Evolutionary conservation across 1,140 invertebrate genomes (phyloP).

Genomic region (Drosophila ambigua): DNA sequence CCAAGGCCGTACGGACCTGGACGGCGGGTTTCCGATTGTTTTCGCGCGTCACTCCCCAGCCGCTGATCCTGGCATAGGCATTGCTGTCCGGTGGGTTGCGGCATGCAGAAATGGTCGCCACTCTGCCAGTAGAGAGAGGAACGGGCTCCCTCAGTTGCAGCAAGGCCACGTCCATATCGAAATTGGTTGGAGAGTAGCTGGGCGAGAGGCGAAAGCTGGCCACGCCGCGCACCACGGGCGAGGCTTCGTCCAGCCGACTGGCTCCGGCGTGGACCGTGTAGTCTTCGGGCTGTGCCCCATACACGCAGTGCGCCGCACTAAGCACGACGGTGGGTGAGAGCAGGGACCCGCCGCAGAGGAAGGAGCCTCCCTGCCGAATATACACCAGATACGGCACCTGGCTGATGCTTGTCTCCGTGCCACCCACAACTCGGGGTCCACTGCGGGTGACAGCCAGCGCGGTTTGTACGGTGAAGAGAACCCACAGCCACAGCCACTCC

Average conservation of each 20-base stretch:
- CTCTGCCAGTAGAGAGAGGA: conserved; percentile 27
- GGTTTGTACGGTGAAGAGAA: conserved; percentile 17
- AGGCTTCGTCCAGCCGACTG: conserved; percentile 49
- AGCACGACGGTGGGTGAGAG: conserved; percentile 59
- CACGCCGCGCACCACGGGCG: conserved; percentile 46
- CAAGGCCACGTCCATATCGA: conserved; percentile 78
- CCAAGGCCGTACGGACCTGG: conserved; percentile 63
- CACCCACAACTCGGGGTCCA: conserved; percentile 64
- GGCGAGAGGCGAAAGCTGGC: conserved; percentile 41
- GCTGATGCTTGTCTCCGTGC: conserved; percentile 48
- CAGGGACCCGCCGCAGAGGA: conserved; percentile 71
- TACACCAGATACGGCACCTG: conserved; percentile 72
- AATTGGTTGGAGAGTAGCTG: conserved; percentile 47
- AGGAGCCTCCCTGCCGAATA: conserved; percentile 46
- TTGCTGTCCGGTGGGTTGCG: conserved; percentile 42
- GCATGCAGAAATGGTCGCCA: conserved; percentile 55
- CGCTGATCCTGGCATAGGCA: conserved; percentile 64
- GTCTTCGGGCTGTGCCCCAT: conserved; percentile 35
- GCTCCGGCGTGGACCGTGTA: conserved; percentile 66
- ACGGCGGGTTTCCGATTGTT: conserved; percentile 43
- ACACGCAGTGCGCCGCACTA: conserved; percentile 72
- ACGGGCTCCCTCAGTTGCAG: conserved; percentile 38
- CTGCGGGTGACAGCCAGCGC: not conserved
- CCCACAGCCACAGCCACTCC: conserved; percentile 34
- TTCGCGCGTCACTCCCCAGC: conserved; percentile 71